These are phyloP conservation scores for Ascaphus truei DNA, from an alignment of 2,113 vertebrate genomes.

Conservation along the genomic window DNA sequence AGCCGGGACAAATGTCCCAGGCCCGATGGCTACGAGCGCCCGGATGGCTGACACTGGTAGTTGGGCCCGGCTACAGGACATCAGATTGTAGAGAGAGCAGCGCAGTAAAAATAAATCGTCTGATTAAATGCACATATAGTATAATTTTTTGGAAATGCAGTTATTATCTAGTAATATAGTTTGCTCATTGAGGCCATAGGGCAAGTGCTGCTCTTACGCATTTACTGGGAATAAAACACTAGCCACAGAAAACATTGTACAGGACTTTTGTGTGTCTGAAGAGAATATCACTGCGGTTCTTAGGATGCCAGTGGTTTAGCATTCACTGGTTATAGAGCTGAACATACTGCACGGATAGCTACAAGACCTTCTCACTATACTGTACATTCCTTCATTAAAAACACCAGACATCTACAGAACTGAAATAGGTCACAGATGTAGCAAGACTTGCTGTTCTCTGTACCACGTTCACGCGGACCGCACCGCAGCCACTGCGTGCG, in stretches of 20 bases:
- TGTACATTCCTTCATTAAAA: no score
- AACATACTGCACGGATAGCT: no score
- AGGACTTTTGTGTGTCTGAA: neutral
- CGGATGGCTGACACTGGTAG: no score
- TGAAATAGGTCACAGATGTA: no score
- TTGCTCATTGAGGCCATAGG: slow-evolving; percentile 13
- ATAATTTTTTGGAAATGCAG: neutral
- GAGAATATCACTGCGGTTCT: neutral
- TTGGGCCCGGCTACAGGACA: no score
- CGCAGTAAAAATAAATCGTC: neutral
- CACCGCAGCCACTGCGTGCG: no score
- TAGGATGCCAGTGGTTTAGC: neutral
- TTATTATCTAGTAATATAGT: neutral
- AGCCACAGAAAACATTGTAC: neutral
- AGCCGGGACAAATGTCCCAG: no score
- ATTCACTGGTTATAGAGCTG: neutral
- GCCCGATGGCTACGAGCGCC: no score
- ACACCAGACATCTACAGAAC: no score
- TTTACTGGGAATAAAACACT: neutral
- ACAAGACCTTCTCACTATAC: no score
- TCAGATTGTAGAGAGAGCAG: neutral
- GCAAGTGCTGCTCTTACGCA: slow-evolving; percentile 8
- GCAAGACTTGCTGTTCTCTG: no score
- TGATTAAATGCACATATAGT: neutral
- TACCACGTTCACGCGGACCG: no score